Conservation (phyloP, 2,113 vertebrate genomes). For the Percina caprodes region DNA sequence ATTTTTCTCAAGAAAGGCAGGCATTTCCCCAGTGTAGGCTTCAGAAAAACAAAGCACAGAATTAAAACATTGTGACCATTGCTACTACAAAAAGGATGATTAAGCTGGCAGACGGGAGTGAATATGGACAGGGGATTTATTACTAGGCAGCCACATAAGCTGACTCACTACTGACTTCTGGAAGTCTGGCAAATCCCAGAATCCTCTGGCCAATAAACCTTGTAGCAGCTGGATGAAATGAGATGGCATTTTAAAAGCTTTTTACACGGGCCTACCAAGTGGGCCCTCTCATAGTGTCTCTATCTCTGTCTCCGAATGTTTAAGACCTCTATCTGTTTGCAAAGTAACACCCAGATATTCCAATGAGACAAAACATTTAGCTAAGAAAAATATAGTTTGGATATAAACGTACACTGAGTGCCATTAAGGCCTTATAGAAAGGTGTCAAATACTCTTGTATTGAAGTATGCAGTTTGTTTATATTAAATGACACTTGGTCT, state of each 20-base stretch:
- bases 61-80: conserved; percentile 5
- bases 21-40: neutral
- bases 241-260: conserved; percentile 70
- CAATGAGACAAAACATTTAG: conserved; percentile 5
- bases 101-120: conserved; percentile 34
- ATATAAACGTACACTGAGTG: no score
- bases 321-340: conserved; percentile 15
- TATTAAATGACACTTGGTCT: conserved; percentile 44
- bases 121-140: conserved; percentile 58
- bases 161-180: conserved; percentile 71
- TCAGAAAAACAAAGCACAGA: conserved; percentile 27
- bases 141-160: conserved; percentile 55
- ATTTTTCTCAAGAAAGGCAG: neutral
- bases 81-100: conserved; percentile 32
- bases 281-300: conserved; percentile 4
- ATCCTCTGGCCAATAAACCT: conserved; percentile 65
- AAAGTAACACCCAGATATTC: conserved; percentile 11
- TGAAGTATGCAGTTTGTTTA: conserved; percentile 3
- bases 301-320: conserved; percentile 28
- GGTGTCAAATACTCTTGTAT: neutral
- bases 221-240: conserved; percentile 71
- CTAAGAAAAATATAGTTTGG: neutral
- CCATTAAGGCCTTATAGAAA: conserved; percentile 3
- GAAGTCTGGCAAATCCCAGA: conserved; percentile 59
- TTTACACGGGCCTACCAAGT: conserved; percentile 57